Evolutionary conservation across 2,113 vertebrate species (phyloP), one percentile per base, ranked within the genome.

Genomic region (Barnardius zonarius): DNA sequence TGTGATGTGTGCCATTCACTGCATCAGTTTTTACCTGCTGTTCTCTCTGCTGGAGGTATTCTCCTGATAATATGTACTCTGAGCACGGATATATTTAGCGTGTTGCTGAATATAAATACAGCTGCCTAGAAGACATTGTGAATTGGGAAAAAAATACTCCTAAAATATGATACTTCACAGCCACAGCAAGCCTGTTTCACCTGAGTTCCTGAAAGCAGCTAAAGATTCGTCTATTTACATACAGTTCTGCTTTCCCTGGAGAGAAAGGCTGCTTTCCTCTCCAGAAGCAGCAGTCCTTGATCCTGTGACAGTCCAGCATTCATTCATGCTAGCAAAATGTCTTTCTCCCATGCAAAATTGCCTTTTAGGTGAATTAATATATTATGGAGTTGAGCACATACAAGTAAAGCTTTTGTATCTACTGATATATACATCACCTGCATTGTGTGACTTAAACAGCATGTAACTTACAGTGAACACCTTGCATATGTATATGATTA

Each of bases 191-290:
- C 22, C 73, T 77, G 54, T 78, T 83, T 89, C 80, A 64, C 49
- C 13, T 82, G 46, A 89, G 79, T 31, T 97, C 87, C 83, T 92
- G 80, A 90, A 95, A 97, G 63, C 86, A 97, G 90, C 91, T 96
- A 52, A 74, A 95, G 54, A 90, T 95, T 94, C 83, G 37, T 86
- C 69, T 91, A 4, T 88, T 92, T 92, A 96, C 87, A 79, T 73
- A 86, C 39, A 67, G 39, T 66, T 95, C 66, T 97, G 79, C 81
- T 87, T 94, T 94, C 80, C 77, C 75, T 95, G 35, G 49, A 95
- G 72, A 51, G 90, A 97, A 88, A 87, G 33, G n/a, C 51, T 18
- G 30, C 30, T 87, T 78, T 83, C 43, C 5, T 25, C 22, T 88
- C 70, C 48, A 54, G 87, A 88, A 44, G 43, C 17, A 81, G 15